Percentiles rank a stretch among this genome's conserved stretches.
These are phyloP conservation scores for Luscinia luscinia DNA, from an alignment of 2,797 vertebrate genomes.

Conservation along the genomic window DNA sequence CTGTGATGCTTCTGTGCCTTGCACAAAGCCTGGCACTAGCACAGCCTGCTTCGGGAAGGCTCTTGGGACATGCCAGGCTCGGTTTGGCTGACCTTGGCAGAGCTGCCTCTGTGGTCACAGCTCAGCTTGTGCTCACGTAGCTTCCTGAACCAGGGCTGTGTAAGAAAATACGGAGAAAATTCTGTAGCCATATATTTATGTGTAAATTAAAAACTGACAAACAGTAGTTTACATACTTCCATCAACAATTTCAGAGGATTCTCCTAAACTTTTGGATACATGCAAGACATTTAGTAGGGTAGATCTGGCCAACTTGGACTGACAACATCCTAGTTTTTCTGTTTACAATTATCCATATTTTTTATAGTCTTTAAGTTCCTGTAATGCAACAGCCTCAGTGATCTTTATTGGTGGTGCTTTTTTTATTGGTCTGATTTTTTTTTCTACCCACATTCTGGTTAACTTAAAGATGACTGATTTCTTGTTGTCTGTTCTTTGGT, in stretches of 20 bases:
- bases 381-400: constrained; percentile 29
- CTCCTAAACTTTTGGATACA: not conserved
- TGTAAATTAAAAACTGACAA: constrained; percentile 39
- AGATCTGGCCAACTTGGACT: constrained; percentile 41
- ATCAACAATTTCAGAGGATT: constrained; percentile 4
- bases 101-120: not conserved
- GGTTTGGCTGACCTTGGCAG: not conserved
- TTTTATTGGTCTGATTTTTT: not conserved
- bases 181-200: constrained; percentile 29
- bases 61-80: not conserved
- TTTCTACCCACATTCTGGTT: constrained; percentile 25
- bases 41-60: not conserved
- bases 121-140: not conserved
- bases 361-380: not conserved
- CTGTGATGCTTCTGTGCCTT: constrained; percentile 30
- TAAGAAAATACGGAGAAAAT: not conserved
- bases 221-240: constrained; percentile 6
- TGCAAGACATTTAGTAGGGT: not conserved
- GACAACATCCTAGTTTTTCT: constrained; percentile 28
- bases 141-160: not conserved
- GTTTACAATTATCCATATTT: constrained; percentile 44
- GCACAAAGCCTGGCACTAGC: not conserved
- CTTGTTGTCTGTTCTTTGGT: constrained; percentile 58
- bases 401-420: constrained; percentile 56
- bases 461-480: constrained; percentile 60